Conservation (phyloP, 2,113 vertebrate species). For the Sceloporus tristichus region DNA sequence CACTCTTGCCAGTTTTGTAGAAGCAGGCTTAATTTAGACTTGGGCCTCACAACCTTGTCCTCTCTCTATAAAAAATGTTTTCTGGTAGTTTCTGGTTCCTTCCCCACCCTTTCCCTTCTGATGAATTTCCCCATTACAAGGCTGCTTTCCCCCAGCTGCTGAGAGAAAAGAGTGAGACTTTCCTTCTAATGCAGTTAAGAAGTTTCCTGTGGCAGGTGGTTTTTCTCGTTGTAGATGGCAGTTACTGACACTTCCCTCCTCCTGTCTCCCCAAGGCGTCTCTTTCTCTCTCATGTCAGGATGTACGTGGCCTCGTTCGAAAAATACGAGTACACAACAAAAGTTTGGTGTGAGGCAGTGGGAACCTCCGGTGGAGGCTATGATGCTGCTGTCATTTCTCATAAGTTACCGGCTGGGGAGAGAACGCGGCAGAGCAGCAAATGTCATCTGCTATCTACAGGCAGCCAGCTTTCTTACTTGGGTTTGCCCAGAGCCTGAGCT, state of each 20-base stretch:
- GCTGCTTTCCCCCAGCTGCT: slow-evolving; percentile 66
- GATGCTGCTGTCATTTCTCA: slow-evolving; percentile 73
- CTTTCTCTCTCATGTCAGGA: slow-evolving; percentile 44
- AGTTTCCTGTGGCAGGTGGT: slow-evolving; percentile 86
- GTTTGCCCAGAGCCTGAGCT: slow-evolving; percentile 76
- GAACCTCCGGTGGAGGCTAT: slow-evolving; percentile 50
- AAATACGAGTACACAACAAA: slow-evolving; percentile 36
- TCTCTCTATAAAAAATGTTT: neutral
- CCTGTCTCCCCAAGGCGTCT: slow-evolving; percentile 3
- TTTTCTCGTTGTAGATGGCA: slow-evolving; percentile 75
- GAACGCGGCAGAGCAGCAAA: slow-evolving; percentile 34
- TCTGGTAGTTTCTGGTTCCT: neutral
- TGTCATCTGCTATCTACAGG: slow-evolving; percentile 47
- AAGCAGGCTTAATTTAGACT: neutral
- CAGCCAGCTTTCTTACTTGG: slow-evolving; percentile 34
- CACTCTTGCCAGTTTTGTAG: neutral
- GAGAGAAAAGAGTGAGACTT: slow-evolving; percentile 84
- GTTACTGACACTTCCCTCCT: slow-evolving; percentile 52
- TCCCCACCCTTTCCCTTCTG: slow-evolving; percentile 45
- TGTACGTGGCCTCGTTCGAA: slow-evolving; percentile 43
- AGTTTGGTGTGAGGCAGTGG: slow-evolving; percentile 67
- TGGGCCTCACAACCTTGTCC: neutral
- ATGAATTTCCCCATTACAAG: neutral
- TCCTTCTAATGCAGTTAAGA: slow-evolving; percentile 84
- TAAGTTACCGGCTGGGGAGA: slow-evolving; percentile 56